Evolutionary conservation across 2,888 invertebrate genomes (phyloP), one percentile per base, ranked within the genome.

Genomic region (Pseudococcus jackbeardsleyi): DNA sequence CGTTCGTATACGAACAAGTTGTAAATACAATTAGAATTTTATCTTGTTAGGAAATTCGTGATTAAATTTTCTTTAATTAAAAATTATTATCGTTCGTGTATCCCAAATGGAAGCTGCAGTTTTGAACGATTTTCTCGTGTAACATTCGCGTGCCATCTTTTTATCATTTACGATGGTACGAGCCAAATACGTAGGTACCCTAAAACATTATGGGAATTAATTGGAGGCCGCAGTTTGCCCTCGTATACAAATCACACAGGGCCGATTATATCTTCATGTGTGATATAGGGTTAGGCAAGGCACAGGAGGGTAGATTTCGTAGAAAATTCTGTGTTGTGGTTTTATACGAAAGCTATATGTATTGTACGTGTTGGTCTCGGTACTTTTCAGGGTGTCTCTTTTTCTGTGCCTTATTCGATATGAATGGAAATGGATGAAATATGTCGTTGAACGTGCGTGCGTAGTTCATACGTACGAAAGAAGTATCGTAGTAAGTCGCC

Each of bases 41-140:
- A 72, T 72, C 72, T 22, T 17, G 15, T 8, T 33, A 33, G 33
- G 3, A 33, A 4, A 11, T 11, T 68, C 9, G 33, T 17, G 72
- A 72, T 72, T 72, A 72, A 72, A 72, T 72, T 72, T 72, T 33
- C 72, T 72, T 72, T 17, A 72, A 72, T 72, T 72, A 72, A 72
- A 72, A 72, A 72, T 72, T 15, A 33, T 33, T 42, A 42, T 64
- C 64, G 64, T 64, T 22, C 9, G 8, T 9, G 19, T 72, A 12
- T 9, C 72, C 72, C 72, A 72, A 72, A 72, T 33, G 72, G 33
- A 42, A 42, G 42, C 42, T 68, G 26, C n/a, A 68, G 0, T 19
- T 64, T 64, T 64, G 22, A 64, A 64, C 12, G 22, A 64, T 64
- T 64, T 64, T 72, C 33, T 33, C 72, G 33, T 72, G 11, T 26